Conservation (phyloP, 1,140 invertebrate species). For the Lepidurus apus region DNA sequence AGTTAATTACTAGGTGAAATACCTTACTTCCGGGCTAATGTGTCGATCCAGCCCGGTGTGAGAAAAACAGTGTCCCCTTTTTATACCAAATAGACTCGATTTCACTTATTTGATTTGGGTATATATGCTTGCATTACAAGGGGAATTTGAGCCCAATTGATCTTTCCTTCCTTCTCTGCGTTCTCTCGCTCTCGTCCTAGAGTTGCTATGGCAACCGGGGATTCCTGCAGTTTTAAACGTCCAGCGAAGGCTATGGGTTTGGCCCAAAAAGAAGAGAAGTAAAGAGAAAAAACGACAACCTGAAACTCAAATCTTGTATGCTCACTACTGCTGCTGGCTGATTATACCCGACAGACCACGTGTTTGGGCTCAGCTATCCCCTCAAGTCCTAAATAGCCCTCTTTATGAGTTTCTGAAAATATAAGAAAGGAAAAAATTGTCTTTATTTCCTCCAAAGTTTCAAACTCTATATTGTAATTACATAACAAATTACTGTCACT, state of each 20-base stretch:
- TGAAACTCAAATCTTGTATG: not conserved
- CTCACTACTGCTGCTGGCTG: not conserved
- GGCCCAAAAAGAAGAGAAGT: not conserved
- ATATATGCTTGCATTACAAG: no score
- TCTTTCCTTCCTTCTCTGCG: no score
- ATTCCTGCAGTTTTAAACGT: not conserved
- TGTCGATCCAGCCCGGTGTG: not conserved
- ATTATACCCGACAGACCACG: not conserved
- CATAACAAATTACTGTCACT: no score
- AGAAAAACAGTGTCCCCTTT: not conserved
- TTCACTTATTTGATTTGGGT: no score
- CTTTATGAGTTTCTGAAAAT: no score
- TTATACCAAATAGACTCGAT: no score
- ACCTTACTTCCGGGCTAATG: not conserved
- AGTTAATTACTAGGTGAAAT: not conserved
- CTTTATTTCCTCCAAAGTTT: not conserved
- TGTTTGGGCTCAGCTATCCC: not conserved
- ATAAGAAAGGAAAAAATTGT: no score
- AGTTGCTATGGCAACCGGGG: not conserved
- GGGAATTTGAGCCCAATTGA: no score
- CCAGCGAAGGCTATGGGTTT: no score
- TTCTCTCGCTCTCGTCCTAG: not conserved
- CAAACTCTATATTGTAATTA: not conserved
- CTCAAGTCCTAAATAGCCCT: not conserved
- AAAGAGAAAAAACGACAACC: not conserved